Evolutionary conservation across 2,797 vertebrate genomes (phyloP).

Genomic region (Aselliscus stoliczkanus): DNA sequence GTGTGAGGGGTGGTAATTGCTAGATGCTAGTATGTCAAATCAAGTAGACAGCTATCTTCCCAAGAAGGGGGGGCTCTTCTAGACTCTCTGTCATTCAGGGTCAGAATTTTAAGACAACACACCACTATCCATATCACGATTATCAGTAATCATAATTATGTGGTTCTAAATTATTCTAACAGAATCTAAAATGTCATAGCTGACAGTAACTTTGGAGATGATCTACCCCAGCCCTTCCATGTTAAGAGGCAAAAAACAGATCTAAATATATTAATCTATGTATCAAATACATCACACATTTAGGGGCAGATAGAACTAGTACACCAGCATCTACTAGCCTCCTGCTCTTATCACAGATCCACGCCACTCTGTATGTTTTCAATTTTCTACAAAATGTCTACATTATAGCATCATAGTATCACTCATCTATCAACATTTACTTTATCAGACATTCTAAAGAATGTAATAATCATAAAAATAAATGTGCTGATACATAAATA

Average conservation of each 20-base stretch:
- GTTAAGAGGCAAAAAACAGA: neutral
- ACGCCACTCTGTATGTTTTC: neutral
- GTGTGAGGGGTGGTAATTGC: neutral
- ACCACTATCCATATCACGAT: neutral
- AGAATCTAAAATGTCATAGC: neutral
- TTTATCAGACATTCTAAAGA: neutral
- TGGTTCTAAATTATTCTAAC: neutral
- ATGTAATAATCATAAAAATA: neutral
- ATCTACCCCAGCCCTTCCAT: neutral
- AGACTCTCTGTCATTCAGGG: neutral
- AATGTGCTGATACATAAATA: neutral
- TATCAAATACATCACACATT: neutral
- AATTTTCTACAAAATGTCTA: neutral
- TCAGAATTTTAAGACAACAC: neutral
- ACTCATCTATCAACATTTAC: neutral
- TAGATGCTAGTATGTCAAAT: neutral
- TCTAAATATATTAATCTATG: neutral
- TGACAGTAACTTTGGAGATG: neutral
- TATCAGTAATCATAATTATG: neutral
- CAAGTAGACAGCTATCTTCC: neutral
- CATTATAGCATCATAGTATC: neutral
- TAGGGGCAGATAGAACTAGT: neutral
- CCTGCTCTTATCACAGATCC: neutral
- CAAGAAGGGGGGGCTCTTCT: neutral
- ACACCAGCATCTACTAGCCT: neutral